Evolutionary conservation across 2,888 invertebrate genomes (phyloP), one percentile per base, ranked within the genome.

Genomic region (Falcaria lacertinaria): DNA sequence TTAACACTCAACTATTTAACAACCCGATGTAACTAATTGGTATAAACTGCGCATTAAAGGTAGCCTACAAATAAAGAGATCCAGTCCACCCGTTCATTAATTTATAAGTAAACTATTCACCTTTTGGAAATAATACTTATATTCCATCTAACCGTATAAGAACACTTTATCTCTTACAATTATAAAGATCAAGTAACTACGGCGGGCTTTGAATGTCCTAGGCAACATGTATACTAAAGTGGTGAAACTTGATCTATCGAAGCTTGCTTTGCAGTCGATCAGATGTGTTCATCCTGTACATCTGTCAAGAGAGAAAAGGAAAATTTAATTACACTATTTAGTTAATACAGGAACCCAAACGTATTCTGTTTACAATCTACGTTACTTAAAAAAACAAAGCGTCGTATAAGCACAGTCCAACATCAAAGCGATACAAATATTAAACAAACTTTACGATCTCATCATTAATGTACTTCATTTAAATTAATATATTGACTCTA

Each of bases 261-360:
- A 69, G 77, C 68, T 73, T 73, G 73, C 70, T 71, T 72, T 74
- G 80, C 71, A 66, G 64, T 66, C 65, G 78, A 73, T 91, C 90
- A 94, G 90, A 93, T 93, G 89, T 92, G 92, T 88, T 93, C 93
- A 79, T 93, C 93, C 86, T 92, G 93, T 80, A 92, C 92, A 92
- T 94, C 94, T 94, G 93, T 66, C 87, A 80, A 78, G 79, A 85
- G 80, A 86, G 89, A 90, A 91, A 90, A 91, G 90, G 87, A 90
- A 89, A 80, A 88, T 90, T 88, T 84, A 72, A 65, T 64, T 39
- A 42, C 46, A 34, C 42, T 41, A 44, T 43, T 41, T 15, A 42
- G n/a, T n/a, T n/a, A n/a, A n/a, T n/a, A n/a, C n/a, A n/a, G n/a
- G n/a, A n/a, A n/a, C n/a, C n/a, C n/a, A n/a, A n/a, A n/a, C n/a